phyloP scores from a whole-genome alignment of 1,140 invertebrate genomes.

The Palaemon carinicauda region DNA sequence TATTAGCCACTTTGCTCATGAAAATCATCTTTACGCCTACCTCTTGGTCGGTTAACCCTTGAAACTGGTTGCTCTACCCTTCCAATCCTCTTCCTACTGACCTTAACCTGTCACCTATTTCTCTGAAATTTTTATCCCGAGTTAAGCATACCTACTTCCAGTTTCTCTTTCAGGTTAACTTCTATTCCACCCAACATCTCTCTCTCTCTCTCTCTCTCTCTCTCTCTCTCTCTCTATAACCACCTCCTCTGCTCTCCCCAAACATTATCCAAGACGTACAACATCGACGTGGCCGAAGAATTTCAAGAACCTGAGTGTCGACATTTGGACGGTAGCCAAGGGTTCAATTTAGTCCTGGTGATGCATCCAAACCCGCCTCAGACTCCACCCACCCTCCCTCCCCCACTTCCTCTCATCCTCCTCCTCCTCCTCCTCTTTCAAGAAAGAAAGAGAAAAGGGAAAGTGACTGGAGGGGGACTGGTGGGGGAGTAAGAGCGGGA shows the following conservation, averaged over 20 bases:
- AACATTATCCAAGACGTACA: slow-evolving; percentile 53
- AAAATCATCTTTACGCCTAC: too few species aligned
- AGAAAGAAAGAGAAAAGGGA: background rate
- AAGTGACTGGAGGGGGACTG: background rate
- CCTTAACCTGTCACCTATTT: background rate
- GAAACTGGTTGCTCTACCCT: background rate
- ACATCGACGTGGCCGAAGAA: slow-evolving; percentile 41
- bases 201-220: background rate
- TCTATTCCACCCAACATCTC: background rate
- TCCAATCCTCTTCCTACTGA: background rate
- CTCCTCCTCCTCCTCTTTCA: background rate
- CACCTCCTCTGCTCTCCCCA: slow-evolving; percentile 4
- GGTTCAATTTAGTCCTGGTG: slow-evolving; percentile 51
- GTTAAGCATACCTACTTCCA: too few species aligned
- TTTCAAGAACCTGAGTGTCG: slow-evolving; percentile 52
- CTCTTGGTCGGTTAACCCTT: too few species aligned
- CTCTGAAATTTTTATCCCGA: background rate
- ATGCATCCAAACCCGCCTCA: slow-evolving; percentile 40
- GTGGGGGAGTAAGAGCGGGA: background rate
- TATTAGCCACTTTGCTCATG: too few species aligned
- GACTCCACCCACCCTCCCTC: too few species aligned
- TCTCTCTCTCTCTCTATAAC: background rate
- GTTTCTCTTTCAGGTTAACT: background rate
- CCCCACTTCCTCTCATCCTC: too few species aligned
- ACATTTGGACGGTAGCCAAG: slow-evolving; percentile 49